Evolutionary conservation across 2,797 vertebrate genomes (phyloP).

Genomic region (Aeoliscus strigatus): DNA sequence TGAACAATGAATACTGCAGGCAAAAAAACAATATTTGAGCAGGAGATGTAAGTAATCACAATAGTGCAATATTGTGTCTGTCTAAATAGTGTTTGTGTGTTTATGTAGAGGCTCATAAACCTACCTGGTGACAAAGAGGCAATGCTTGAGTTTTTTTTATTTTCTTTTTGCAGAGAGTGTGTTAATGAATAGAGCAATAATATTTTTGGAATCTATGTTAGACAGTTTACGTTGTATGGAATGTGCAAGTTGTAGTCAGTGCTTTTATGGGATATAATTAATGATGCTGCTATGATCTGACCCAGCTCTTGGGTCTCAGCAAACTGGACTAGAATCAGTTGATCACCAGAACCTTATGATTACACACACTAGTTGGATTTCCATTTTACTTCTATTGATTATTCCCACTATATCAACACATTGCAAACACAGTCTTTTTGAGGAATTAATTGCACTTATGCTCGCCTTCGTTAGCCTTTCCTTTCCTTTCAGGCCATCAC

Average conservation of each 20-base stretch:
- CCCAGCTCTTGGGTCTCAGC: not conserved
- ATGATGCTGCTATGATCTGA: not conserved
- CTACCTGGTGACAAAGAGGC: conserved; percentile 9
- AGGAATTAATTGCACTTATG: conserved; percentile 1
- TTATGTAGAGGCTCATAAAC: conserved; percentile 10
- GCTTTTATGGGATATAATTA: conserved; percentile 12
- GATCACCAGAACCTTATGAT: conserved; percentile 4
- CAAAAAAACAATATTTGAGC: conserved; percentile 2
- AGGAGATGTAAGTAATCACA: conserved; percentile 26
- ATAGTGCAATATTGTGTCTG: conserved; percentile 58
- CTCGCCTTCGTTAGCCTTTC: no score
- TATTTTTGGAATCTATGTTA: conserved; percentile 45
- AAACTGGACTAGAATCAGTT: conserved; percentile 5
- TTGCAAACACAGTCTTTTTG: not conserved
- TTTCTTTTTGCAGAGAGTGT: conserved; percentile 27
- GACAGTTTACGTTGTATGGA: conserved; percentile 22
- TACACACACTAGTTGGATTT: not conserved
- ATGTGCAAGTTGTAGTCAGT: conserved; percentile 7
- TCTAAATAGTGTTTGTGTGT: conserved; percentile 16
- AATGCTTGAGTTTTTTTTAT: conserved; percentile 26
- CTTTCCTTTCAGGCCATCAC: no score
- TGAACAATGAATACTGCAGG: conserved; percentile 11
- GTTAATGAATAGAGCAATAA: conserved; percentile 65
- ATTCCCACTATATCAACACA: not conserved
- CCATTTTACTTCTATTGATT: no score